Base-by-base conservation (phyloP, 2,113 vertebrate species). In the Apteryx mantelli region DNA sequence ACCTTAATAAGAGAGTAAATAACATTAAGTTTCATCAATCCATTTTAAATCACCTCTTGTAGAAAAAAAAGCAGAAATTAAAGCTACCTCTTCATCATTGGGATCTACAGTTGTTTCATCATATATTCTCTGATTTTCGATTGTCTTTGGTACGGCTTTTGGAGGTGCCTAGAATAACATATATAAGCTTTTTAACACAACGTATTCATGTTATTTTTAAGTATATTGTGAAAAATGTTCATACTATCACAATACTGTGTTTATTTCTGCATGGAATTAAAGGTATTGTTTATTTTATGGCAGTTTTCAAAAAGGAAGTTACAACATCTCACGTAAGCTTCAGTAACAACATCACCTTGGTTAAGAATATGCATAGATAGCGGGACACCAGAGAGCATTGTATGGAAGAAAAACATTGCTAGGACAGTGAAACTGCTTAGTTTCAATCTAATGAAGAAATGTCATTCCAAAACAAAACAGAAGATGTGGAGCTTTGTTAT, bases 41-140 rank as follows among this genome's bases (percentile, higher is more conserved):
- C 32, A 48, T 36, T 86, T 92, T 40, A 86, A 25, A 15, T 26
- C 26, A 9, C 34, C 50, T 73, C 58, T 89, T 78, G 36, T 34
- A 24, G 24, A 21, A 22, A 44, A 8, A 38, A 78, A 65, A 14
- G 24, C 53, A 89, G 52, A 81, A 91, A 36, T 85, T 42, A 71
- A 88, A 86, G 52, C 95, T 98, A 99, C 99, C 99, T 99, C 99
- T 95, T 99, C 99, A 92, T 99, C 99, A 60, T 98, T 98, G 77
- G 99, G 99, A 91, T 99, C 99, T 25, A 99, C 99, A 55, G 97
- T 98, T 12, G 99, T 99, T 98, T 99, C 99, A 26, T 99, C 99
- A 75, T 98, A 99, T 7, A 99, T 97, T 85, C 99, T 98, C 95
- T 99, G 99, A 95, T 99, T 99, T 97, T 99, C 99, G 97, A 99